These are phyloP conservation scores for Blastomussa wellsi DNA, from an alignment of 92 coral and sea anemone species.

Conservation along the genomic window DNA sequence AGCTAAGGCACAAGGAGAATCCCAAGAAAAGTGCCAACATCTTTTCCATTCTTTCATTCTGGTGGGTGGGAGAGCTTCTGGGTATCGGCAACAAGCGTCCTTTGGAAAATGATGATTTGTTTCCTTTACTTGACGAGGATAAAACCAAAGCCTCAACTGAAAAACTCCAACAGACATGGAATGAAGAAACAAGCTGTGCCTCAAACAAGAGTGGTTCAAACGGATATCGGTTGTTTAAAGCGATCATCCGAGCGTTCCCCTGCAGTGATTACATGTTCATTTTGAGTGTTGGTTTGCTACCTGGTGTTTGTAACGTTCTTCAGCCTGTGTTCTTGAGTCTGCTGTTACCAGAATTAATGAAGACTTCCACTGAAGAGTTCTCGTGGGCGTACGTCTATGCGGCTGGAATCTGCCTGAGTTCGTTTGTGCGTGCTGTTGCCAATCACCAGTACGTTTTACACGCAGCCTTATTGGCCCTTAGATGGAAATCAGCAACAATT, in stretches of 20 bases:
- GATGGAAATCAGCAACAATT: conserved; percentile 68
- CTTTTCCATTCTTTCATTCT: conserved; percentile 46
- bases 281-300: conserved; percentile 24
- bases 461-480: conserved; percentile 33
- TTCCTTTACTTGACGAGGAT: conserved; percentile 45
- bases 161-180: conserved; percentile 43
- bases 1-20: conserved; percentile 29
- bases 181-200: conserved; percentile 13
- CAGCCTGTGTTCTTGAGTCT: conserved; percentile 62
- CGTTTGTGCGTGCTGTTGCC: conserved; percentile 36
- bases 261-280: conserved; percentile 36
- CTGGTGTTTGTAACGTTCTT: conserved; percentile 51
- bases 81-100: conserved; percentile 55
- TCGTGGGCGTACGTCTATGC: conserved; percentile 63
- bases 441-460: conserved; percentile 42
- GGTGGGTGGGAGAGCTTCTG: conserved; percentile 57
- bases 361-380: background rate
- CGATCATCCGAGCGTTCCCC: conserved; percentile 50
- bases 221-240: conserved; percentile 40
- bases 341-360: conserved; percentile 54
- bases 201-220: background rate
- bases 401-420: conserved; percentile 63
- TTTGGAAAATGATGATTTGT: conserved; percentile 58
- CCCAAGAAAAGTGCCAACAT: conserved; percentile 51
- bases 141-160: conserved; percentile 50